A percentile compares a stretch with the other conserved stretches of the same genome.
Evolutionary conservation across 1,140 invertebrate genomes (phyloP).

Genomic region (Eupristina koningsbergeri): DNA sequence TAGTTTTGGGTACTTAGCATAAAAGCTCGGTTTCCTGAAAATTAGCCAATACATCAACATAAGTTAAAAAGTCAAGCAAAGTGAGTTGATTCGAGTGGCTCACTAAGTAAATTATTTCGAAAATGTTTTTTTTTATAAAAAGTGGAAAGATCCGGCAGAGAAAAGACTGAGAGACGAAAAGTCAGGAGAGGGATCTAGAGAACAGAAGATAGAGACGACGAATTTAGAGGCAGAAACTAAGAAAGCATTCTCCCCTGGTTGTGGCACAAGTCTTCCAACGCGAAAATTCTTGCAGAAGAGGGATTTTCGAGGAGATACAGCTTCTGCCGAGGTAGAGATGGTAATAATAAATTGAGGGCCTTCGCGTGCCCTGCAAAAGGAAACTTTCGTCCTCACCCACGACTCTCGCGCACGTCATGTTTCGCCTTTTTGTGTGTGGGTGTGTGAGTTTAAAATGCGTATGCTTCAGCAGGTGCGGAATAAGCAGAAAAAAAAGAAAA

Average conservation of each 20-base stretch:
- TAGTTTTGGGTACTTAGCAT: not conserved
- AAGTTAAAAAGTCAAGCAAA: not conserved
- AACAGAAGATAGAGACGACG: not conserved
- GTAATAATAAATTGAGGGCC: slow-evolving; percentile 42
- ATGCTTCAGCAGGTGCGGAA: slow-evolving; percentile 26
- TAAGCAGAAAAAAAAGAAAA: not conserved
- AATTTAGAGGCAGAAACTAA: slow-evolving; percentile 11
- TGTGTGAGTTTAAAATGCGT: not conserved
- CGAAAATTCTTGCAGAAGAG: slow-evolving; percentile 1
- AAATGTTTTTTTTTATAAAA: not conserved
- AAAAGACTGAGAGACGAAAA: not conserved
- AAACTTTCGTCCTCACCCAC: not conserved
- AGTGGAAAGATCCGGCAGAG: not conserved
- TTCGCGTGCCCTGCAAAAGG: not conserved
- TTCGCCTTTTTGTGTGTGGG: too few relatives aligned
- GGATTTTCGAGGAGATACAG: not conserved
- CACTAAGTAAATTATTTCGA: not conserved
- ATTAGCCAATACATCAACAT: not conserved
- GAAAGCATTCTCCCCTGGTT: not conserved
- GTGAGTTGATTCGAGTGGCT: not conserved
- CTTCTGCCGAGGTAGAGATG: not conserved
- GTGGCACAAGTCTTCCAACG: not conserved
- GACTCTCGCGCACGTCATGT: not conserved
- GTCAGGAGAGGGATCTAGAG: not conserved
- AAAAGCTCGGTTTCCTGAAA: not conserved